These are phyloP conservation scores for Artemia sinica DNA, from an alignment of 2,888 invertebrate species.

Conservation along the genomic window DNA sequence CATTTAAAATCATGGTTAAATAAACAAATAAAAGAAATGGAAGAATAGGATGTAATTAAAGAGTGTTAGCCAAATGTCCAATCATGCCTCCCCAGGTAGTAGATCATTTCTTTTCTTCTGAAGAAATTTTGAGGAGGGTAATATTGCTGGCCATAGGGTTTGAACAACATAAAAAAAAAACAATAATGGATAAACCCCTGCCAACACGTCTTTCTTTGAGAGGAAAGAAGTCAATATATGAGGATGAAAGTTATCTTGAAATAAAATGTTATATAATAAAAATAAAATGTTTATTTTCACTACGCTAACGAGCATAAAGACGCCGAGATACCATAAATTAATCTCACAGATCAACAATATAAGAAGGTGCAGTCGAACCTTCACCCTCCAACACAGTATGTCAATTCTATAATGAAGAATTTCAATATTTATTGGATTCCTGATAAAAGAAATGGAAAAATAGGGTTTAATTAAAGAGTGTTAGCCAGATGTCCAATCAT, in stretches of 20 bases:
- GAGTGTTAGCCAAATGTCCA: no score
- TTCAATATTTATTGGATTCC: conserved; percentile 24
- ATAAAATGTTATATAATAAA: conserved; percentile 32
- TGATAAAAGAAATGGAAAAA: no score
- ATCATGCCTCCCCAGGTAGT: no score
- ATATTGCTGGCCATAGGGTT: no score
- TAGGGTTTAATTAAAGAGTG: no score
- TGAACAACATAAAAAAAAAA: no score
- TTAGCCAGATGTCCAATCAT: no score
- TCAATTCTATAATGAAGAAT: background rate
- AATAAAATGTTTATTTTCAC: conserved; percentile 46
- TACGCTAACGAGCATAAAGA: conserved; percentile 46
- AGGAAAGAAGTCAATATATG: conserved; percentile 20
- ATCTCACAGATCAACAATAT: conserved; percentile 15
- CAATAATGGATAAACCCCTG: conserved; percentile 12
- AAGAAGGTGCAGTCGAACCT: conserved; percentile 1
- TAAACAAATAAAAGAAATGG: no score
- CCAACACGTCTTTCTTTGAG: conserved; percentile 21
- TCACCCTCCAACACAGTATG: conserved; percentile 7
- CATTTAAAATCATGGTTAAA: no score
- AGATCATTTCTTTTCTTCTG: no score
- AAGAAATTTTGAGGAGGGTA: no score
- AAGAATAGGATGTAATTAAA: no score
- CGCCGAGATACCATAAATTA: conserved; percentile 28
- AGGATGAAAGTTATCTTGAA: conserved; percentile 22